Evolutionary conservation across 2,888 invertebrate genomes (phyloP), one percentile per base, ranked within the genome.

Genomic region (Tigriopus californicus): DNA sequence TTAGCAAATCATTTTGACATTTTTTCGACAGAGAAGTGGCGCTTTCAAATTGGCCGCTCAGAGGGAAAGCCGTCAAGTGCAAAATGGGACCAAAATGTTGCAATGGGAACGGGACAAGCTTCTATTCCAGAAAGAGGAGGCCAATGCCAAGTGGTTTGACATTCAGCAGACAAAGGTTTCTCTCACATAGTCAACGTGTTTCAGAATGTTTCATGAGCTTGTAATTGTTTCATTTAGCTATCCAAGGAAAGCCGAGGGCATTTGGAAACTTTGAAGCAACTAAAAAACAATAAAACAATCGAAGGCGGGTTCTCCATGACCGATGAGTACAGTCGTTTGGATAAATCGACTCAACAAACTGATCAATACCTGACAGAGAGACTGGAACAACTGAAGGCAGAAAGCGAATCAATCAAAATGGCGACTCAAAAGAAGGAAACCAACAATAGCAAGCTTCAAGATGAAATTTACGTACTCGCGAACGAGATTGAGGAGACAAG

Each of bases 101-200:
- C 18, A 44, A 52, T 59, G 59, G 59, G 59, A 59, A 41, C 20
- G 33, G 20, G 59, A 59, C 11, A 59, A 49, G 12, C 42, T 59
- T 41, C 12, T 4, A 1, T 24, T 59, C n/a, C 22, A 59, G 41
- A 40, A 49, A 12, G 42, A 49, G 15, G 49, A 49, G 18, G n/a
- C 52, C 15, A 25, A 53, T 10, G 41, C 20, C 13, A 59, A 49
- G 15, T 49, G 59, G 42, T 52, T 33, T 22, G 49, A 59, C 13
- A 51, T 59, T 20, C 52, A 49, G 22, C 25, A 59, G 13, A 59
- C 59, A 12, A 59, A 59, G 41, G 25, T 59, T 46, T 46, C 6
- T 3, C 20, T 5, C 18, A 5, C 46, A 46, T 46, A 8, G 46
- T 5, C 46, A 3, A 46, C 8, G 8, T 18, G 20, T 5, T 3